phyloP scores from a whole-genome alignment of 2,113 vertebrate genomes.

The Anolis carolinensis region DNA sequence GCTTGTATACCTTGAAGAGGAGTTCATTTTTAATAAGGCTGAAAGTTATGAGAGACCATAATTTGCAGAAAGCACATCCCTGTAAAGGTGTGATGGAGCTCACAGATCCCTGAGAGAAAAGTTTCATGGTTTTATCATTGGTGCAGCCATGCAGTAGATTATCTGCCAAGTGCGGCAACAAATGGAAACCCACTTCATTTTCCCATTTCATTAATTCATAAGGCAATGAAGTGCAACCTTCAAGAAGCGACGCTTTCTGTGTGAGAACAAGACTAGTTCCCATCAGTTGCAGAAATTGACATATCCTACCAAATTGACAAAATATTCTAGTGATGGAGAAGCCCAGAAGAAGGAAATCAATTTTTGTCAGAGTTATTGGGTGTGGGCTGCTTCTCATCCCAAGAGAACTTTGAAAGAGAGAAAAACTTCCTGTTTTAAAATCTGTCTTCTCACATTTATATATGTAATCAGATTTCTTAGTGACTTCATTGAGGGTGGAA shows the following conservation, averaged over 20 bases:
- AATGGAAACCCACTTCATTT: conserved; percentile 22
- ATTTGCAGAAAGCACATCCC: not conserved
- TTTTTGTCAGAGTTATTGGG: conserved; percentile 18
- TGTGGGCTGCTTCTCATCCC: not conserved
- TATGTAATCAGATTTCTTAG: not conserved
- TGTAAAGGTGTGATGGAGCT: conserved; percentile 1
- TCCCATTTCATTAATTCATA: conserved; percentile 32
- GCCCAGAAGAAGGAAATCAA: not conserved
- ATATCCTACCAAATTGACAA: conserved; percentile 25
- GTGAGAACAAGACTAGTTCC: conserved; percentile 12
- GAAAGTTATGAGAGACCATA: not conserved
- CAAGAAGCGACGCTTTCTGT: conserved; percentile 2
- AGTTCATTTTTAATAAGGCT: not conserved
- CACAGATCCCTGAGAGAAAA: not conserved
- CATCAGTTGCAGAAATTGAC: conserved; percentile 19
- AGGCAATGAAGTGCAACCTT: conserved; percentile 16
- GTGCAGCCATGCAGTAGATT: conserved; percentile 25
- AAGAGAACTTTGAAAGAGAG: not conserved
- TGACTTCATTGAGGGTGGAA: not conserved
- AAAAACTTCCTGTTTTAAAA: not conserved
- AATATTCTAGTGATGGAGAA: conserved; percentile 18
- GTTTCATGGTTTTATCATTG: not conserved
- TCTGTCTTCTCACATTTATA: not conserved
- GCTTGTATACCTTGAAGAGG: not conserved
- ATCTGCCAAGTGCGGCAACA: conserved; percentile 17